Evolutionary conservation across 2,797 vertebrate species (phyloP).

Genomic region (Myripristis jacobus): DNA sequence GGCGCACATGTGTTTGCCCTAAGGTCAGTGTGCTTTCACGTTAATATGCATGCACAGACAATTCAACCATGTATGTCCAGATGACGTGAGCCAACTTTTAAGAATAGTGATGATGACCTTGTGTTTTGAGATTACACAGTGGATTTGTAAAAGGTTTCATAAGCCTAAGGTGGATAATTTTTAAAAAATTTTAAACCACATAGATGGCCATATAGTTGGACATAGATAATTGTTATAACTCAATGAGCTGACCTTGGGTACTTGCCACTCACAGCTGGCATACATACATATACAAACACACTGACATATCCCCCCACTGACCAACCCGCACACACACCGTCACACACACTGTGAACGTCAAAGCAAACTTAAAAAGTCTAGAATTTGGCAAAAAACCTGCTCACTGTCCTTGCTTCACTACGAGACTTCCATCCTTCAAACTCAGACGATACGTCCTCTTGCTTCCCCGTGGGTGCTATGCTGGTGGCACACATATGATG

Average conservation of each 20-base stretch:
- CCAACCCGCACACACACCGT: not conserved
- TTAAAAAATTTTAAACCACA: too few relatives aligned
- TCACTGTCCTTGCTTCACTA: constrained; percentile 18
- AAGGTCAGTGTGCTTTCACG: constrained; percentile 49
- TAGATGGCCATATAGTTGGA: too few relatives aligned
- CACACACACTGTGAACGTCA: constrained; percentile 17
- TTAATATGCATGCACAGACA: constrained; percentile 32
- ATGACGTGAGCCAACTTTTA: constrained; percentile 3
- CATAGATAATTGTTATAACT: not conserved
- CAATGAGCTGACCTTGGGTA: constrained; percentile 14
- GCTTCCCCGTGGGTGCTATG: constrained; percentile 57
- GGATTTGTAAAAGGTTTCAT: constrained; percentile 1
- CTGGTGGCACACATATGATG: constrained; percentile 65
- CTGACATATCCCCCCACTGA: constrained; percentile 2
- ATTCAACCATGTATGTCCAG: not conserved
- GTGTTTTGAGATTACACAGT: constrained; percentile 1
- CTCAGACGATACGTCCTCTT: constrained; percentile 50
- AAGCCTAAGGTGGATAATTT: not conserved
- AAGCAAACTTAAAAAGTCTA: constrained; percentile 13
- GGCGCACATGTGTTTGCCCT: constrained; percentile 13
- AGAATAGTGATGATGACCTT: constrained; percentile 1
- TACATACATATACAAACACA: constrained; percentile 14
- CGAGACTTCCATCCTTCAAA: constrained; percentile 56
- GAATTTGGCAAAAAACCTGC: constrained; percentile 17
- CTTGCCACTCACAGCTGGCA: constrained; percentile 14